Base-by-base conservation (phyloP, 2,113 vertebrate species). In the Cairina moschata region DNA sequence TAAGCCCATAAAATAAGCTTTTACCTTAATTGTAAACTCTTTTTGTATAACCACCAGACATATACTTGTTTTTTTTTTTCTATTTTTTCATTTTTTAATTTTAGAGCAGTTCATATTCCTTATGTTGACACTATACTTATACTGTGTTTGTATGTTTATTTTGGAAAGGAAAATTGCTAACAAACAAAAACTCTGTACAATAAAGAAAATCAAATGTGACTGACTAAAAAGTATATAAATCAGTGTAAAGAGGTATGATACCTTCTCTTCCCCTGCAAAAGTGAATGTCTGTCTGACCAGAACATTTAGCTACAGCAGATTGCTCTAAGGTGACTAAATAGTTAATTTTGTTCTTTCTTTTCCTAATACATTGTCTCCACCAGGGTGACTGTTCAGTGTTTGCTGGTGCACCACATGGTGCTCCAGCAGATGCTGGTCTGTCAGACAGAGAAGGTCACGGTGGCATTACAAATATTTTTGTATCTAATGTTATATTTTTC, bases 381-480 rank as follows among this genome's bases (percentile, higher is more conserved):
- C 25, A 40, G 4, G 3, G 13, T 65, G n/a, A 46, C 63, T 71
- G n/a, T 23, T 42, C 4, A 3, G 6, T 56, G 15, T 90, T 81
- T 91, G 34, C 11, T 36, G 15, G 59, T 76, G n/a, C 67, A 73
- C 40, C 55, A 40, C 60, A 84, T 2, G 8, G 68, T 42, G 22
- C 46, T 90, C 31, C 32, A 66, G 76, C 93, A 97, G 78, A 90
- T 96, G 88, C 59, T 94, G 36, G 28, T 79, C 42, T 89, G 71
- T 82, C 86, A 95, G 29, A 65, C 18, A 44, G 28, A 5, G 44
- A 91, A 10, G 29, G 26, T 34, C 44, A 25, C 12, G 60, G 21
- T 68, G 56, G 26, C 65, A 91, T 87, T 50, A 28, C 34, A 23
- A 96, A 79, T 86, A 89, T 95, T 93, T 90, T 76, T 34, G 22